These are phyloP conservation scores for Brachionus rotundiformis DNA, from an alignment of 1,140 invertebrate genomes.

Conservation along the genomic window DNA sequence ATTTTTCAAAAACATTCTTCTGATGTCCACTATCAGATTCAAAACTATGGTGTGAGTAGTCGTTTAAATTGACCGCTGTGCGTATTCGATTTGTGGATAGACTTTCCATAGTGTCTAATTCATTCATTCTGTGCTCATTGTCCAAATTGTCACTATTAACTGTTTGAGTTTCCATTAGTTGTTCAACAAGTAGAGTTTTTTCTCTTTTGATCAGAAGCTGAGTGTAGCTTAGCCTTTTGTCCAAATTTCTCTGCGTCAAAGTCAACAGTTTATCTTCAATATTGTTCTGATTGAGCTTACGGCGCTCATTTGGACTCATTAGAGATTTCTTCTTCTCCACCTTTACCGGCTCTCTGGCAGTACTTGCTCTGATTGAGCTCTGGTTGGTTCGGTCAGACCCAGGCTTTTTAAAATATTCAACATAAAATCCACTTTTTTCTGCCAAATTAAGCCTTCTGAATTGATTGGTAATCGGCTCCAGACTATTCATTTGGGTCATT, in stretches of 20 bases:
- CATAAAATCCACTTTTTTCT: neutral
- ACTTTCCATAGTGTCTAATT: neutral
- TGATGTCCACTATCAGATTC: slow-evolving; percentile 18
- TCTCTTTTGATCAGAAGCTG: slow-evolving; percentile 41
- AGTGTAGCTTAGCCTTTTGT: neutral
- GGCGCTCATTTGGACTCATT: slow-evolving; percentile 11
- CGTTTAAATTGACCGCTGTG: neutral
- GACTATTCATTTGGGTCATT: neutral
- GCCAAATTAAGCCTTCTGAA: neutral
- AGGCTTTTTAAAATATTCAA: slow-evolving; percentile 20
- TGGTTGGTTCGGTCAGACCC: neutral
- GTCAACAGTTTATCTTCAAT: slow-evolving; percentile 38
- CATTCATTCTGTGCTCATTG: neutral
- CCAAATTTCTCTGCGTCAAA: neutral
- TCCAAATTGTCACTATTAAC: neutral
- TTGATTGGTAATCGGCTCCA: neutral
- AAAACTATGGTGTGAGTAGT: neutral
- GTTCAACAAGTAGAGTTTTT: slow-evolving; percentile 27
- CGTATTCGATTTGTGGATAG: neutral
- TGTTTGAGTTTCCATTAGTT: neutral
- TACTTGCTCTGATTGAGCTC: neutral
- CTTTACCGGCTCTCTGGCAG: neutral
- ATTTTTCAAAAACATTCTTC: slow-evolving; percentile 29
- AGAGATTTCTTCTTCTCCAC: slow-evolving; percentile 15
- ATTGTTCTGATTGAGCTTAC: slow-evolving; percentile 3